Evolutionary conservation across 2,888 invertebrate genomes (phyloP).

Genomic region (Agrotis clavis): DNA sequence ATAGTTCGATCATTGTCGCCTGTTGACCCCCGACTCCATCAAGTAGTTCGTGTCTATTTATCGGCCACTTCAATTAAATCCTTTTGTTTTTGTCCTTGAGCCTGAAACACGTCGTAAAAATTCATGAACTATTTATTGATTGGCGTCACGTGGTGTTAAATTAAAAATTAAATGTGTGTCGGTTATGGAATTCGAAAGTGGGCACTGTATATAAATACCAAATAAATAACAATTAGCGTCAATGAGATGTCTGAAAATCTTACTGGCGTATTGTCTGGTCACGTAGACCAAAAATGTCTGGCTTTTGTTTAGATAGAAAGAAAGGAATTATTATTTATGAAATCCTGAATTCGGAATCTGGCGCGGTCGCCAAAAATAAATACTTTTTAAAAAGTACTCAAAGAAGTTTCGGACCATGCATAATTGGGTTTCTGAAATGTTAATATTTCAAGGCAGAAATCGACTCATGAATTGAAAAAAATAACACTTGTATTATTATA

Average conservation of each 20-base stretch:
- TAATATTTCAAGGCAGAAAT: no score
- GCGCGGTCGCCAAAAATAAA: no score
- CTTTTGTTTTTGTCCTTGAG: conserved; percentile 78
- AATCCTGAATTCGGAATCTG: neutral
- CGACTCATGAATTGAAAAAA: no score
- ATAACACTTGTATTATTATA: no score
- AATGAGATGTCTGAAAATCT: conserved; percentile 17
- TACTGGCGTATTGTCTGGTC: conserved; percentile 20
- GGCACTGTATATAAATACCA: conserved; percentile 33
- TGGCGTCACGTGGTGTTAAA: conserved; percentile 62
- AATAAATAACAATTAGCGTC: conserved; percentile 45
- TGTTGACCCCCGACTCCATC: conserved; percentile 83
- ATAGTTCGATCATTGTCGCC: conserved; percentile 80
- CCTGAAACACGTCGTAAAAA: conserved; percentile 70
- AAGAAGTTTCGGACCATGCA: neutral
- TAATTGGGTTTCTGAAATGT: no score
- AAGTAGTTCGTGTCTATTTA: conserved; percentile 84
- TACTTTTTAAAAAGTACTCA: no score
- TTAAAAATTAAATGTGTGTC: conserved; percentile 42
- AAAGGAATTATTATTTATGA: neutral
- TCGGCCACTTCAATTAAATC: conserved; percentile 82
- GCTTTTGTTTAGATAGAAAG: neutral
- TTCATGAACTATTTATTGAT: conserved; percentile 70
- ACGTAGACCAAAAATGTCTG: conserved; percentile 36
- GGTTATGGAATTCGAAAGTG: conserved; percentile 38